phyloP scores from a whole-genome alignment of 2,888 invertebrate genomes.

The Odontothrips loti region DNA sequence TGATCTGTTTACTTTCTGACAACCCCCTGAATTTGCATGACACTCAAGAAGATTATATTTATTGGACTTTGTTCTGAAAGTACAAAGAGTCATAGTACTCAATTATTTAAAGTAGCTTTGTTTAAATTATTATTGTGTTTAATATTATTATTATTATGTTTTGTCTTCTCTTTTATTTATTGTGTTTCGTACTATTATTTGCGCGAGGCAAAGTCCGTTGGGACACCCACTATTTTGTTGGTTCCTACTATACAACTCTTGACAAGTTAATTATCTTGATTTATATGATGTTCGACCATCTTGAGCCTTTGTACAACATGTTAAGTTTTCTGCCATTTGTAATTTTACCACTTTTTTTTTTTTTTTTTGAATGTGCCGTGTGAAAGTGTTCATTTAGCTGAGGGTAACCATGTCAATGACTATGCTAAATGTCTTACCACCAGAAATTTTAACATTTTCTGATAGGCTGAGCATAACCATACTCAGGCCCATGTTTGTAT shows the following conservation, averaged over 20 bases:
- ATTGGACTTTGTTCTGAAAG: constrained; percentile 26
- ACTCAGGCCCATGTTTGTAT: not conserved
- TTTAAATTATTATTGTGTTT: constrained; percentile 18
- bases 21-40: not conserved
- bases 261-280: not conserved
- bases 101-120: constrained; percentile 23
- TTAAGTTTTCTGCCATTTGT: constrained; percentile 21
- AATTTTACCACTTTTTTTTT: not conserved
- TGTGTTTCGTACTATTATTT: not conserved
- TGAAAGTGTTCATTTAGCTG: constrained; percentile 8
- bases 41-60: not conserved
- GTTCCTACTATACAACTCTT: not conserved
- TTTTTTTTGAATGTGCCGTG: not conserved
- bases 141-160: constrained; percentile 11
- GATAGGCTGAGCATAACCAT: not conserved
- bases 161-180: not conserved
- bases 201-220: not conserved
- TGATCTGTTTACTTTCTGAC: not conserved
- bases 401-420: constrained; percentile 22
- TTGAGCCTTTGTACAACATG: not conserved
- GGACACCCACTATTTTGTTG: not conserved
- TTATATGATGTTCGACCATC: not conserved
- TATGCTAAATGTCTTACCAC: constrained; percentile 16
- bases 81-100: constrained; percentile 24
- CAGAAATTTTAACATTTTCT: not conserved